These are phyloP conservation scores for Anolis carolinensis DNA, from an alignment of 2,113 vertebrate species.

Conservation along the genomic window DNA sequence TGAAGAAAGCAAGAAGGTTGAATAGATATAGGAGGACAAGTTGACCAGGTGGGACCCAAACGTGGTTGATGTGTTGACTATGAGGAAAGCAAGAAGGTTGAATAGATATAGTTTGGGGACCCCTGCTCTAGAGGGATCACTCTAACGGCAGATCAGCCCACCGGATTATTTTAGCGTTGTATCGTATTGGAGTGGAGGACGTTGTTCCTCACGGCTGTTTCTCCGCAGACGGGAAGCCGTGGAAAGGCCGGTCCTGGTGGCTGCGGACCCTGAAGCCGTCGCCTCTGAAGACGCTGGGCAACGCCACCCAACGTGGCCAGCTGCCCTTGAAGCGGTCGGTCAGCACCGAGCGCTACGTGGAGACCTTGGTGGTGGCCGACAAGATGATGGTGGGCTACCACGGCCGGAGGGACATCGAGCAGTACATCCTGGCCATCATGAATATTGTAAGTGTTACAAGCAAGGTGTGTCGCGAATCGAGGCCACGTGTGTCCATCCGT, in stretches of 20 bases:
- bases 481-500: not conserved
- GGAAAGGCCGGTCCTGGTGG: slow-evolving; percentile 92
- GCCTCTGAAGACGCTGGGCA: slow-evolving; percentile 73
- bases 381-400: slow-evolving; percentile 99
- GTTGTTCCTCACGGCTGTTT: not conserved
- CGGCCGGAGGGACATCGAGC: slow-evolving; percentile 95
- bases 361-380: slow-evolving; percentile 96
- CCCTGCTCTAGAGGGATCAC: too few relatives aligned
- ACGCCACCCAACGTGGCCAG: slow-evolving; percentile 88
- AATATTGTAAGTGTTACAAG: slow-evolving; percentile 97
- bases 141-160: too few relatives aligned
- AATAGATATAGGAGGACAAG: too few relatives aligned
- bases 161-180: too few relatives aligned
- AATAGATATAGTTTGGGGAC: too few relatives aligned
- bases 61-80: too few relatives aligned
- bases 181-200: too few relatives aligned
- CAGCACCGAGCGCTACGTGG: slow-evolving; percentile 94
- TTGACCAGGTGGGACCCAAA: too few relatives aligned
- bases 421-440: slow-evolving; percentile 98
- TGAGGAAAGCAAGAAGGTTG: too few relatives aligned
- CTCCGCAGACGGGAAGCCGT: slow-evolving; percentile 88
- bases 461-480: not conserved
- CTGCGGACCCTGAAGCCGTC: slow-evolving; percentile 87
- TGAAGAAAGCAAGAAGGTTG: too few relatives aligned
- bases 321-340: slow-evolving; percentile 94